Percentiles rank a stretch among this genome's conserved stretches.
Conservation (phyloP, 2,888 invertebrate species). For the Chouioia cunea region DNA sequence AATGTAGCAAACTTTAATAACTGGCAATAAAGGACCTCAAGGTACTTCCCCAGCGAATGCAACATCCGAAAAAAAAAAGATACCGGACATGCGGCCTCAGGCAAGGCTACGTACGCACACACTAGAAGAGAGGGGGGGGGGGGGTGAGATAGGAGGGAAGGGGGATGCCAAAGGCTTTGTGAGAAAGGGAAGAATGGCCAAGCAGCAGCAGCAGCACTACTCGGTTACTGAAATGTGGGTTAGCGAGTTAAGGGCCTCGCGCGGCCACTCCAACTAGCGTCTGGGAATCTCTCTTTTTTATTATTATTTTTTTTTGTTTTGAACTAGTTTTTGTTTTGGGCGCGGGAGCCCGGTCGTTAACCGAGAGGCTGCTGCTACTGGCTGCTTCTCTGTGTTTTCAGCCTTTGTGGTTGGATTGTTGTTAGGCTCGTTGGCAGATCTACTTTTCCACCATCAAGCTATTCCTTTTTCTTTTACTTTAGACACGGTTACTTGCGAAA, state of each 20-base stretch:
- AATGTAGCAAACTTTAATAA: slow-evolving; percentile 19
- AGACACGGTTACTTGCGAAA: too few species aligned
- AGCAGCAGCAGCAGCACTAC: slow-evolving; percentile 59
- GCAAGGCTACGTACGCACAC: slow-evolving; percentile 41
- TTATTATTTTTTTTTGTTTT: not conserved
- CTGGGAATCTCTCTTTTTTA: not conserved
- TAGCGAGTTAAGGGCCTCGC: slow-evolving; percentile 63
- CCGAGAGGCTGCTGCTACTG: slow-evolving; percentile 1
- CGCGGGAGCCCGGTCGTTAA: not conserved
- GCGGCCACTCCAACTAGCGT: slow-evolving; percentile 49
- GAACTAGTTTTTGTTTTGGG: not conserved
- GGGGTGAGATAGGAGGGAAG: not conserved
- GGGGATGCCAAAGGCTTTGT: slow-evolving; percentile 24
- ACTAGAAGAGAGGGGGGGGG: slow-evolving; percentile 50
- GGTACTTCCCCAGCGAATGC: too few species aligned
- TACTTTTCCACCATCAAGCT: too few species aligned
- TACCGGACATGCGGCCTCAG: slow-evolving; percentile 48
- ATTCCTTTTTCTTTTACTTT: too few species aligned
- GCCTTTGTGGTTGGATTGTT: slow-evolving; percentile 25
- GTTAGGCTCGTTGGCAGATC: too few species aligned
- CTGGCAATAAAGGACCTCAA: too few species aligned
- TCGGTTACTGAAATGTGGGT: slow-evolving; percentile 64
- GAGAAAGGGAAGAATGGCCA: slow-evolving; percentile 59
- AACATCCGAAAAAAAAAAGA: slow-evolving; percentile 46
- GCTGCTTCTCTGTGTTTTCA: slow-evolving; percentile 8